Base-by-base conservation (phyloP, 2,797 vertebrate genomes). In the Hemibagrus guttatus region DNA sequence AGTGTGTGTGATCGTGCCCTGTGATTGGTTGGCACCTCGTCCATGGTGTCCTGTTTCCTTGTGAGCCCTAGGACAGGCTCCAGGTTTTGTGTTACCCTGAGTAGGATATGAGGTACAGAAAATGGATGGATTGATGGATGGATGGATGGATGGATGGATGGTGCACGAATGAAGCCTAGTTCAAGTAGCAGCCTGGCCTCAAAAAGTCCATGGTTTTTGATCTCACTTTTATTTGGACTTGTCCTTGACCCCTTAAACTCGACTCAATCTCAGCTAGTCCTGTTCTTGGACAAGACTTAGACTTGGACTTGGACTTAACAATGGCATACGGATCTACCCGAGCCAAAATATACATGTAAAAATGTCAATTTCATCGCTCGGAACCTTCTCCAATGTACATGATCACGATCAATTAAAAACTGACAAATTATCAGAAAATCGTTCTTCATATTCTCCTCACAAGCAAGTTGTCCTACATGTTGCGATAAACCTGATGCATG, bases 401-500 rank as follows among this genome's bases (percentile, higher is more conserved):
- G 5, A n/a, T 23, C n/a, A 49, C 8, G 46, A 49, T 76, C 52
- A 19, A 35, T 58, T 78, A 58, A 31, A 78, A 13, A 8, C 28
- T 2, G 52, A 78, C 28, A 78, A 78, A 56, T 19, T 31, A 76
- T 78, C 49, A 21, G 49, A 49, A 11, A 56, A 31, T 31, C 35
- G 11, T 35, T 59, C 56, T 39, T 59, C 21, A 59, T 59, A 14
- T 39, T 39, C 23, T 5, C 56, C 76, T 79, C 31, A 26, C 21
- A 39, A 39, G 54, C 31, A 59, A 79, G 76, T 23, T 14, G 56
- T 59, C 31, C 56, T 80, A 61, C 59, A 80, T 16, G 54, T 80
- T 80, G 52, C 19, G 31, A 35, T 28, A 21, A 58, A 79, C 54
- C 86, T 88, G 61, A 78, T 26, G 71, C 58, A 68, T 85, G 83